Conservation (phyloP, 2,797 vertebrate species). For the Falco concolor region DNA sequence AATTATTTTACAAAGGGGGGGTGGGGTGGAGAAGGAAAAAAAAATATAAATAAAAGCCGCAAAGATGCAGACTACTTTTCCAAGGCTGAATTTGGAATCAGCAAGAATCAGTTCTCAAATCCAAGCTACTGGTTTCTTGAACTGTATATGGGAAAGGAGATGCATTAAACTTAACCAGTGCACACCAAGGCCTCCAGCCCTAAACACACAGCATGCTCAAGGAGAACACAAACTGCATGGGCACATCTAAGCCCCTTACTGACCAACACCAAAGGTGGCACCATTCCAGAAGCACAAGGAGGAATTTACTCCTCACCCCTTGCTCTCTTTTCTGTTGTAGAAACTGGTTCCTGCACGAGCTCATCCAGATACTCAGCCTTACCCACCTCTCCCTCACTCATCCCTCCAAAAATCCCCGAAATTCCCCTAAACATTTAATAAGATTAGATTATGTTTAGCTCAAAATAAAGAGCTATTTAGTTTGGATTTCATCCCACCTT, state of each 20-base stretch:
- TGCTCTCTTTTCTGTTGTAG: neutral
- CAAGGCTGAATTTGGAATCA: neutral
- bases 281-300: neutral
- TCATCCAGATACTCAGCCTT: neutral
- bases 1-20: neutral
- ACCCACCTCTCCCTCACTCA: neutral
- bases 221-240: neutral
- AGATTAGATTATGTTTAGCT: neutral
- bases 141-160: rapidly evolving
- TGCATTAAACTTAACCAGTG: neutral
- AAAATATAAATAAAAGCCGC: no score
- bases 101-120: neutral
- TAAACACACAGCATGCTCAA: neutral
- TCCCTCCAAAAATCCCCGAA: neutral
- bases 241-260: neutral
- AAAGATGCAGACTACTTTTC: neutral
- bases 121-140: neutral
- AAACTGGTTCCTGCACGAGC: neutral
- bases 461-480: neutral
- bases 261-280: rapidly evolving
- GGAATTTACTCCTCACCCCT: neutral
- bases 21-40: no score
- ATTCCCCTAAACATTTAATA: neutral
- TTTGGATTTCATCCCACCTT: neutral
- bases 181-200: neutral